Evolutionary conservation across 2,888 invertebrate species (phyloP), one percentile per base, ranked within the genome.

Genomic region (Liodrosophila aerea): DNA sequence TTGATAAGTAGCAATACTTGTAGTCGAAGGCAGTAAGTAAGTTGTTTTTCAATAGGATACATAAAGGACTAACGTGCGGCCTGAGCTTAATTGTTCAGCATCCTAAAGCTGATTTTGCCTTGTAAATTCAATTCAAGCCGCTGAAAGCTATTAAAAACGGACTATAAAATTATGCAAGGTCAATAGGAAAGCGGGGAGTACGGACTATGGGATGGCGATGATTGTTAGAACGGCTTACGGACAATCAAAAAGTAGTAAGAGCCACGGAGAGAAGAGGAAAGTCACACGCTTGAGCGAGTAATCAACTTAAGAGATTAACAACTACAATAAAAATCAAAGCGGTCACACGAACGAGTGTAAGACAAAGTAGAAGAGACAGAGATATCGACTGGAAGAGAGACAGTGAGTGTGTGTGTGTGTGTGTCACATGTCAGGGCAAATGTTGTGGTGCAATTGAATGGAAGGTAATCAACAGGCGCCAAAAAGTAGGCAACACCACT

Each of bases 381-480:
- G 16, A 30, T 7, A 47, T n/a, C 29, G 7, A 13, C 1, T 8
- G 1, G 13, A 13, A 31, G 12, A 5, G n/a, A 4, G 37, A 11
- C 8, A 16, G 36, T 7, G 22, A 36, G 11, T 9, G 11, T n/a
- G 15, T 1, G 37, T 2, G 40, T 8, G 16, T 13, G 13, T 4
- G 18, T 41, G 63, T 13, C 33, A 44, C 7, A 11, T 34, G 53
- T 18, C 53, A 13, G 22, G n/a, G 13, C 18, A 39, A 66, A 66
- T 37, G 39, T 39, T 36, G 44, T 27, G 7, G 43, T 31, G 60
- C 56, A 72, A 67, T 64, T 59, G 60, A 64, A 67, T 51, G 59
- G 46, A 59, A 63, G 49, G 54, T 39, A 80, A 76, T 76, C 75
- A 74, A 59, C 64, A 70, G 84, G 81, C 69, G 57, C 52, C 49